Base-by-base conservation (phyloP, 2,113 vertebrate species). In the Scartelaos histophorus region DNA sequence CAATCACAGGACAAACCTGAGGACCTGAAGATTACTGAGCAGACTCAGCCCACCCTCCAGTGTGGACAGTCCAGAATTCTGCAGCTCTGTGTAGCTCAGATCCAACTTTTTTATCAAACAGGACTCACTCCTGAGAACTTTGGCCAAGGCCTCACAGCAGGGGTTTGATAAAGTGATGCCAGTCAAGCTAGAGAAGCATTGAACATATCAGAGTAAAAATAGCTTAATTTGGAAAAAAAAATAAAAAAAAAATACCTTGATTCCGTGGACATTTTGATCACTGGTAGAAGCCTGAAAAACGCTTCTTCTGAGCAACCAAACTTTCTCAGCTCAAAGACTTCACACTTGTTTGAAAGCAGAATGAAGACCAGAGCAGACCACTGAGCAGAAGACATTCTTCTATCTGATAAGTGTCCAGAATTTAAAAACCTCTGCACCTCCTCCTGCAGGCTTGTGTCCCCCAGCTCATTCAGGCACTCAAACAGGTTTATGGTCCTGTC, bases 201-300 rank as follows among this genome's bases (percentile, higher is more conserved):
- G n/a, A 64, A 64, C 5, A 34, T 61, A 25, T 61, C 25, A 61
- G 12, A 15, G 13, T 35, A 16, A 35, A n/a, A 16, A 9, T 61
- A 13, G 17, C 24, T 19, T n/a, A 54, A n/a, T n/a, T 17, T 57
- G 54, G 21, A 57, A 57, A n/a, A n/a, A n/a, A n/a, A n/a, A n/a
- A n/a, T 3, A 24, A 57, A 24, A 11, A 22, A 61, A 15, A 69
- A 80, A 9, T 19, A 86, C 84, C 73, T 2, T 43, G 70, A 64
- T 78, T 78, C 73, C 0, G 24, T 78, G 3, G 84, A 74, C 29
- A 21, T 74, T 78, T 81, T 78, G 62, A 82, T 35, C 34, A 82
- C 80, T 35, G 83, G 83, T 58, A 85, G 60, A 67, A 85, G 75
- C 76, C 22, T 81, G 43, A 71, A 74, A 35, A 80, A 66, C 58